These are phyloP conservation scores for Petrophora chlorosata DNA, from an alignment of 2,888 invertebrate genomes.

Conservation along the genomic window DNA sequence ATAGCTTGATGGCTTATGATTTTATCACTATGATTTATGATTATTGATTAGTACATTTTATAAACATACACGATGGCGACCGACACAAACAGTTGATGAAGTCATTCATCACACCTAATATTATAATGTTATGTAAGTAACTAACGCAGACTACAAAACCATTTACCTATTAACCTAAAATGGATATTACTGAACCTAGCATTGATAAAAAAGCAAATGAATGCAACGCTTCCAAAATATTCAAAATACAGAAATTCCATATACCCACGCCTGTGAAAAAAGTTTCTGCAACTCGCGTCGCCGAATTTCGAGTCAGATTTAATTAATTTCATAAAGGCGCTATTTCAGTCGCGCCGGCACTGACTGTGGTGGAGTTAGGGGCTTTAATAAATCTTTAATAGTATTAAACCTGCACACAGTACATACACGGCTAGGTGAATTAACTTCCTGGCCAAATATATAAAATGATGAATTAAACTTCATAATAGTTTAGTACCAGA, in stretches of 20 bases:
- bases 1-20: not conserved
- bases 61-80: too few relatives aligned
- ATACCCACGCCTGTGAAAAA: slow-evolving; percentile 33
- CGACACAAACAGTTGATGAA: too few relatives aligned
- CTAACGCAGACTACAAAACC: too few relatives aligned
- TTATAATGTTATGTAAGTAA: too few relatives aligned
- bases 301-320: slow-evolving; percentile 24
- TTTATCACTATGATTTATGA: not conserved
- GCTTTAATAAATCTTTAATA: slow-evolving; percentile 36
- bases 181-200: too few relatives aligned
- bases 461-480: too few relatives aligned
- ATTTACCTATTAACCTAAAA: too few relatives aligned
- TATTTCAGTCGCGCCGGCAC: slow-evolving; percentile 29
- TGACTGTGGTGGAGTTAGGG: slow-evolving; percentile 36
- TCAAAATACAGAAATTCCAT: too few relatives aligned
- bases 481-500: too few relatives aligned
- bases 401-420: slow-evolving; percentile 28
- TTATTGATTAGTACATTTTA: too few relatives aligned
- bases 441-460: slow-evolving; percentile 9
- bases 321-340: slow-evolving; percentile 35
- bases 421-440: not conserved
- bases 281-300: slow-evolving; percentile 34
- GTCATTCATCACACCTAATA: too few relatives aligned
- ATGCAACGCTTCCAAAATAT: slow-evolving; percentile 3
- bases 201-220: not conserved